A percentile compares a stretch with the other conserved stretches of the same genome.
These are phyloP conservation scores for Nycteola revayana DNA, from an alignment of 2,888 invertebrate species.

Conservation along the genomic window DNA sequence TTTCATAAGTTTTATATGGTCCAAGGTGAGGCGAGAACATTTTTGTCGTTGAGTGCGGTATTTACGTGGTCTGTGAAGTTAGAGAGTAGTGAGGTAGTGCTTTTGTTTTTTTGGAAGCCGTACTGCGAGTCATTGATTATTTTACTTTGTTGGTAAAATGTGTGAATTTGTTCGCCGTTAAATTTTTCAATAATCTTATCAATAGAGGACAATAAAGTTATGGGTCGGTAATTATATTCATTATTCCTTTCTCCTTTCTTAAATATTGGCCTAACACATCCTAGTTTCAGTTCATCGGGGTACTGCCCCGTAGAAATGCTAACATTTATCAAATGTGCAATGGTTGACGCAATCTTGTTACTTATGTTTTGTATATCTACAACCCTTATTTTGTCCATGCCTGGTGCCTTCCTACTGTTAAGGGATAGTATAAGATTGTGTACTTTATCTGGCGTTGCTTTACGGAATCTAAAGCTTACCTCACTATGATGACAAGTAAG, in stretches of 20 bases:
- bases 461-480: not conserved
- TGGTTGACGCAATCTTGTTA: not conserved
- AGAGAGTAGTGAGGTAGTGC: too few species aligned
- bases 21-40: too few species aligned
- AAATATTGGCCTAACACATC: slow-evolving; percentile 1
- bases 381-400: not conserved
- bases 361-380: not conserved
- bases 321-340: not conserved
- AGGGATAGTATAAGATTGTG: not conserved
- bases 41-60: not conserved
- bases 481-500: not conserved
- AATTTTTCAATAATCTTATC: slow-evolving; percentile 3
- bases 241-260: not conserved
- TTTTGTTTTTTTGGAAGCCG: not conserved
- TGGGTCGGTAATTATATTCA: slow-evolving; percentile 1
- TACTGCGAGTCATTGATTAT: not conserved
- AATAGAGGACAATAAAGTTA: not conserved
- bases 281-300: not conserved
- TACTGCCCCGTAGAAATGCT: not conserved
- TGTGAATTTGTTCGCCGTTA: not conserved
- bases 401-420: not conserved
- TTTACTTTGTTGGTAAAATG: not conserved
- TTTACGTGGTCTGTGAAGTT: too few species aligned
- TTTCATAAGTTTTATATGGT: too few species aligned
- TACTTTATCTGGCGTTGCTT: not conserved